Evolutionary conservation across 2,888 invertebrate species (phyloP).

Genomic region (Drosophila kanekoi): DNA sequence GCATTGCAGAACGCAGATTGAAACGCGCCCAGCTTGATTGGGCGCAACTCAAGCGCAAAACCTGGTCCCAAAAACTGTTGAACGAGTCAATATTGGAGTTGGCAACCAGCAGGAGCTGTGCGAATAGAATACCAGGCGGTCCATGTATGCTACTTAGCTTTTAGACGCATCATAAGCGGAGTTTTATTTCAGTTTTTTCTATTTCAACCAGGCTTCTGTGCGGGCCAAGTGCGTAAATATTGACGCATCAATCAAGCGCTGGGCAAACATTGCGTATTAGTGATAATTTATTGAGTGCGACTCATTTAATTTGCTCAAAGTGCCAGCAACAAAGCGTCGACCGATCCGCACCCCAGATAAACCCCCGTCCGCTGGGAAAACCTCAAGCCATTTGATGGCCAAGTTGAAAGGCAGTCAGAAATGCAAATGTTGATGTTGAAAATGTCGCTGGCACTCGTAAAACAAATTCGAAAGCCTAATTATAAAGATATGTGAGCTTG

Average conservation of each 20-base stretch:
- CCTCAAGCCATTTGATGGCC: constrained; percentile 51
- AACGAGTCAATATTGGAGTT: constrained; percentile 55
- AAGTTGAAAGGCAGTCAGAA: constrained; percentile 64
- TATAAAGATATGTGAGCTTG: constrained; percentile 44
- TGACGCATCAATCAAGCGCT: constrained; percentile 73
- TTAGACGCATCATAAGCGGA: constrained; percentile 11
- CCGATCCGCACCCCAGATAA: constrained; percentile 14
- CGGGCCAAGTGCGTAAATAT: constrained; percentile 73
- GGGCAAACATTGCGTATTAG: constrained; percentile 73
- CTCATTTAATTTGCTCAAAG: constrained; percentile 58
- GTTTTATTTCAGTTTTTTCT: neutral
- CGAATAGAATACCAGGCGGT: constrained; percentile 21
- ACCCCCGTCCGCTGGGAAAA: constrained; percentile 22
- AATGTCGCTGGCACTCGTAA: constrained; percentile 17
- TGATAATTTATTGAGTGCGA: constrained; percentile 78
- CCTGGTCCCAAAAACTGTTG: constrained; percentile 51
- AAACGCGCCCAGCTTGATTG: constrained; percentile 52
- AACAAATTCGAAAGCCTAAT: constrained; percentile 39
- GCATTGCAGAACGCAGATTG: constrained; percentile 23
- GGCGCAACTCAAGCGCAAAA: constrained; percentile 46
- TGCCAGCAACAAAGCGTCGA: constrained; percentile 32
- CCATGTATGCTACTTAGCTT: constrained; percentile 14
- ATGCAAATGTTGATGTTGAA: constrained; percentile 11
- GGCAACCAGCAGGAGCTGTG: constrained; percentile 13
- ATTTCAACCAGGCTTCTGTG: constrained; percentile 44